A percentile compares a stretch with the other conserved stretches of the same genome.
phyloP scores from a whole-genome alignment of 2,113 vertebrate genomes.

The Tragelaphus buxtoni region DNA sequence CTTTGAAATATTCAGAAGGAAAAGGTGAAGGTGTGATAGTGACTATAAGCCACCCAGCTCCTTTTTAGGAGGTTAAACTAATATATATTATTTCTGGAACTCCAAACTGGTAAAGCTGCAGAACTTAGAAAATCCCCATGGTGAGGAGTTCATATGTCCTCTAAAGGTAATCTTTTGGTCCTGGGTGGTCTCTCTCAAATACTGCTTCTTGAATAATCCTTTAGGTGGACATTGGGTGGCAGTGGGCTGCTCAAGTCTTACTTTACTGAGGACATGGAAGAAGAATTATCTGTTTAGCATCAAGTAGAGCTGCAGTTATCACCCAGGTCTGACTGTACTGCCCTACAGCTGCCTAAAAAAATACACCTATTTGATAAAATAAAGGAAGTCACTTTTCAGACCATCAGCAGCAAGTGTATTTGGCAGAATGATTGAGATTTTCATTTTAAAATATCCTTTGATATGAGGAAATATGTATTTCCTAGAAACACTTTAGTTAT shows the following conservation, averaged over 20 bases:
- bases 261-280: neutral
- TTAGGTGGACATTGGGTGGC: neutral
- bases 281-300: neutral
- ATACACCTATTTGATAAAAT: neutral
- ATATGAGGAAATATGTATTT: neutral
- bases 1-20: neutral
- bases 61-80: neutral
- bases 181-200: neutral
- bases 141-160: neutral
- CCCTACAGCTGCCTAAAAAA: neutral
- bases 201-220: neutral
- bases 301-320: neutral
- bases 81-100: neutral
- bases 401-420: neutral
- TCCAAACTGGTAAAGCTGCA: neutral
- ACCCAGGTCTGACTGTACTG: neutral
- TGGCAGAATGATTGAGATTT: neutral
- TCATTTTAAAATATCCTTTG: neutral
- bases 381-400: neutral
- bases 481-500: constrained; percentile 24
- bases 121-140: neutral
- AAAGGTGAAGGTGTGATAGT: neutral
- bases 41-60: neutral
- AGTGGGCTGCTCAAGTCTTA: neutral
- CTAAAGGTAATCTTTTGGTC: neutral